phyloP scores from a whole-genome alignment of 1,140 invertebrate species.

The Neelides sp. region DNA sequence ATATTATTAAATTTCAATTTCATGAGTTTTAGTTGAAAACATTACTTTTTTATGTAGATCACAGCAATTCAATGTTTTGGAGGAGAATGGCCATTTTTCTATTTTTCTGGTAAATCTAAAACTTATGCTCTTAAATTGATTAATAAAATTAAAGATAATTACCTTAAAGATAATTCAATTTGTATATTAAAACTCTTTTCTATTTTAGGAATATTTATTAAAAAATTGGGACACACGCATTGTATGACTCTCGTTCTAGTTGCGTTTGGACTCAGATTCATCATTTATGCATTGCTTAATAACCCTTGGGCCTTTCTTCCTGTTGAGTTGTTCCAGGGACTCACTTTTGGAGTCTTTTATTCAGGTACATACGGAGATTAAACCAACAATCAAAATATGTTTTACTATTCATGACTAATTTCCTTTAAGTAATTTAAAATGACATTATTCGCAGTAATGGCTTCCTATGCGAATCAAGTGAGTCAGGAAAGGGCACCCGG shows the following conservation, averaged over 20 bases:
- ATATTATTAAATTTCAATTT: no score
- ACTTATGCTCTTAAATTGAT: no score
- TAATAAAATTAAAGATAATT: background rate
- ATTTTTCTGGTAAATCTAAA: conserved; percentile 51
- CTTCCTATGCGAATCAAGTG: conserved; percentile 73
- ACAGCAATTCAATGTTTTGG: conserved; percentile 66
- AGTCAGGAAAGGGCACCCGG: conserved; percentile 71
- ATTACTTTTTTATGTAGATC: no score
- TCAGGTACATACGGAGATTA: no score
- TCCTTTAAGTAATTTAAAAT: no score
- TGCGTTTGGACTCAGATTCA: conserved; percentile 58
- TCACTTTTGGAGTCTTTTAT: conserved; percentile 79
- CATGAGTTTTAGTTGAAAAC: no score
- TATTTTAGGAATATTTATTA: conserved; percentile 52
- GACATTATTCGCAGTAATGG: no score
- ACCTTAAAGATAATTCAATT: background rate
- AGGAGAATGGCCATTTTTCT: conserved; percentile 82
- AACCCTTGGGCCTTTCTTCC: conserved; percentile 71
- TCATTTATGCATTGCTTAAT: conserved; percentile 63
- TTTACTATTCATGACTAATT: background rate
- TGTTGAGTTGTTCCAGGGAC: conserved; percentile 67
- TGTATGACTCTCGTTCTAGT: conserved; percentile 69
- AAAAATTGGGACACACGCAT: conserved; percentile 66
- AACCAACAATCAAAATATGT: conserved; percentile 1
- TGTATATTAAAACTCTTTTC: conserved; percentile 10